phyloP scores from a whole-genome alignment of 1,140 invertebrate genomes.

The Drosophila persimilis region DNA sequence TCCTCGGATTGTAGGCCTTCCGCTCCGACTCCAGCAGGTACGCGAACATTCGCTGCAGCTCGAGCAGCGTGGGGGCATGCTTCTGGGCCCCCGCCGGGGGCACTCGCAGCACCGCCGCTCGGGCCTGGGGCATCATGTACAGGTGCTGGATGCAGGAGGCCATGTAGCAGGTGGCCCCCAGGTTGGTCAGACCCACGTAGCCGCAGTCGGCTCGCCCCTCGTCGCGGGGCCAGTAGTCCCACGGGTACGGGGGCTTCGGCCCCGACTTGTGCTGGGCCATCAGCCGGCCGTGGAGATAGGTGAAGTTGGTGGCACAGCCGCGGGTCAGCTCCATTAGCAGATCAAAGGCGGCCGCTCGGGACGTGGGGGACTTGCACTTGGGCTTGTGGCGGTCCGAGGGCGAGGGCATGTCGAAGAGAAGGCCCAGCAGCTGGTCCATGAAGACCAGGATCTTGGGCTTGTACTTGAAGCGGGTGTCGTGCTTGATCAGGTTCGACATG shows the following conservation, averaged over 20 bases:
- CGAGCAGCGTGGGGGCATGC: conserved; percentile 92
- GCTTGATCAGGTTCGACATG: conserved; percentile 93
- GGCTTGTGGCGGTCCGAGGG: conserved; percentile 93
- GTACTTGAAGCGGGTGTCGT: conserved; percentile 93
- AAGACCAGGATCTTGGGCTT: conserved; percentile 90
- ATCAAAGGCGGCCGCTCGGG: conserved; percentile 95
- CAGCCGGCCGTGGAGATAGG: conserved; percentile 91
- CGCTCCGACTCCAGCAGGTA: conserved; percentile 96
- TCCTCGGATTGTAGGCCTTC: conserved; percentile 96
- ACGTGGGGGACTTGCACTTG: conserved; percentile 95
- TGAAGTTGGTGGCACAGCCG: conserved; percentile 93
- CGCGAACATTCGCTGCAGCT: conserved; percentile 97
- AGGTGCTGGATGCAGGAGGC: conserved; percentile 98
- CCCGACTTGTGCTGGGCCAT: conserved; percentile 93
- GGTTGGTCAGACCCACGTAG: conserved; percentile 96
- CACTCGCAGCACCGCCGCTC: conserved; percentile 89
- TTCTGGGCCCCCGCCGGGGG: conserved; percentile 87
- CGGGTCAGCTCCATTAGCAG: conserved; percentile 93
- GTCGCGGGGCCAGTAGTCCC: conserved; percentile 98
- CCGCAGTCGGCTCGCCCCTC: conserved; percentile 96
- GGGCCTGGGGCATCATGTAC: conserved; percentile 97
- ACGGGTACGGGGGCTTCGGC: conserved; percentile 93
- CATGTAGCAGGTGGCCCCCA: conserved; percentile 98
- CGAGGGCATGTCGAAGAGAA: conserved; percentile 94
- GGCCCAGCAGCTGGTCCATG: conserved; percentile 91